Evolutionary conservation across 1,140 invertebrate genomes (phyloP).

Genomic region (Gonioctena quinquepunctata): DNA sequence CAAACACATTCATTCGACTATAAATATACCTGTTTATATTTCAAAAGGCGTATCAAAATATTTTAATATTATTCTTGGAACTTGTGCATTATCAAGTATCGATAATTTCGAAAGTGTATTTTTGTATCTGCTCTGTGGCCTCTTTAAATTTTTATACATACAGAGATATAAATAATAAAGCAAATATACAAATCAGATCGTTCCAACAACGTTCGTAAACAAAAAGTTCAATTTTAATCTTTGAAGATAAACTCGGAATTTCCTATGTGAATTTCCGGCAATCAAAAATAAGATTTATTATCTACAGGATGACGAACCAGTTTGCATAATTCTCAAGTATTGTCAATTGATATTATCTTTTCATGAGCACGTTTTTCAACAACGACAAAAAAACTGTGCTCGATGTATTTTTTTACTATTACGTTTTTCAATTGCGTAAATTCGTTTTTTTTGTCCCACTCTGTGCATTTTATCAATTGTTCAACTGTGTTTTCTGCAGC

Average conservation of each 20-base stretch:
- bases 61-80: constrained; percentile 23
- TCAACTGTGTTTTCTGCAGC: too few species aligned
- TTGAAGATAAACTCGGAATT: background rate
- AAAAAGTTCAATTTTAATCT: background rate
- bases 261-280: background rate
- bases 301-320: too few species aligned
- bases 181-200: background rate
- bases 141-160: background rate
- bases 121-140: background rate
- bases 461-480: too few species aligned
- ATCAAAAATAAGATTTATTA: background rate
- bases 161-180: background rate
- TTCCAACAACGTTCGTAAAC: background rate
- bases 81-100: constrained; percentile 12
- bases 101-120: constrained; percentile 7
- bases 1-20: constrained; percentile 16
- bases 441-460: too few species aligned
- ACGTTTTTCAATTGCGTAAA: too few species aligned
- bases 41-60: constrained; percentile 20
- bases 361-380: too few species aligned
- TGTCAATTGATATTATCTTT: too few species aligned
- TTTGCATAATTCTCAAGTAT: too few species aligned
- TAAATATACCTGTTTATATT: constrained; percentile 22
- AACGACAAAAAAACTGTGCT: too few species aligned
- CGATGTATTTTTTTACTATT: too few species aligned